Conservation (phyloP, 2,797 vertebrate genomes). For the Chaunax sp. region DNA sequence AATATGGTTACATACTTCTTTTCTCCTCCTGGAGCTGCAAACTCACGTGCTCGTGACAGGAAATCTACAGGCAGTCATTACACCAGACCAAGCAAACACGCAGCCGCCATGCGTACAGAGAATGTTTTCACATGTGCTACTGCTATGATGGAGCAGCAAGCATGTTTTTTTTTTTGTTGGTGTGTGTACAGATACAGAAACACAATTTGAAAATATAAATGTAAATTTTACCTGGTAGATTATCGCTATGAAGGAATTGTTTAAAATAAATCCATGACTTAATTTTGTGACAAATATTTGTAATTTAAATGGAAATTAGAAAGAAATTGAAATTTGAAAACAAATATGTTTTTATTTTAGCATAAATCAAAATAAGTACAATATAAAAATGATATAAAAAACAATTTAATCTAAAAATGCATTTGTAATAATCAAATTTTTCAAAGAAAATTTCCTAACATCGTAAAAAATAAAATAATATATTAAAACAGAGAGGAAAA, state of each 20-base stretch:
- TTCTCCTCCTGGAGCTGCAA: constrained; percentile 63
- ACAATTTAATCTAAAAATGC: neutral
- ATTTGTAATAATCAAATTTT: neutral
- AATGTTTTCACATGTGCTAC: constrained; percentile 71
- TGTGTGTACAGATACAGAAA: constrained; percentile 30
- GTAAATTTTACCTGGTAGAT: constrained; percentile 27
- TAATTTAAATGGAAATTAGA: constrained; percentile 7
- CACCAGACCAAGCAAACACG: constrained; percentile 77
- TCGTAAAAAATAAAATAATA: neutral
- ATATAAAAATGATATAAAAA: neutral
- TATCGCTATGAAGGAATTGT: neutral
- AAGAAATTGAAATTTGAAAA: constrained; percentile 20
- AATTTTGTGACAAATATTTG: constrained; percentile 6
- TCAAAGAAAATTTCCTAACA: neutral
- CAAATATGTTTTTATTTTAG: neutral
- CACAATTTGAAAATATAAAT: constrained; percentile 30
- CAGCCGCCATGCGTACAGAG: constrained; percentile 55
- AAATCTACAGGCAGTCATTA: constrained; percentile 83
- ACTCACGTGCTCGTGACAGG: constrained; percentile 71
- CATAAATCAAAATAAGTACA: neutral
- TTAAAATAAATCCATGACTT: constrained; percentile 14
- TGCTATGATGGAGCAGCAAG: constrained; percentile 39
- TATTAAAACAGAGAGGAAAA: neutral
- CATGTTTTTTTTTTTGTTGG: constrained; percentile 3
- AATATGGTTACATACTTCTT: constrained; percentile 76